Base-by-base conservation (phyloP, 2,888 invertebrate genomes). In the Euspilapteryx auroguttella region DNA sequence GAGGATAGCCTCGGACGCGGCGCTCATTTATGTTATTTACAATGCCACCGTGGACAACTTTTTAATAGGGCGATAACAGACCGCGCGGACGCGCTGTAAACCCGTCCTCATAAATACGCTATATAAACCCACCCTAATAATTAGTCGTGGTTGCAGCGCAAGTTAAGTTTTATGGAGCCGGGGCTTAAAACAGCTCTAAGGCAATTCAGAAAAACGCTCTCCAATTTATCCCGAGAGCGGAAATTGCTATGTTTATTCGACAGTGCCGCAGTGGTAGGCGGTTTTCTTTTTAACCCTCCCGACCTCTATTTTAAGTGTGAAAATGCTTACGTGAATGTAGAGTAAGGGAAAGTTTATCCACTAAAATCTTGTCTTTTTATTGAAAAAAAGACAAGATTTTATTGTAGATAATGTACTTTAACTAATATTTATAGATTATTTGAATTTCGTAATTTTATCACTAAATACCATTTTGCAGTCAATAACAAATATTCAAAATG, bases 61-160 rank as follows among this genome's bases (percentile, higher is more conserved):
- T 71, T 69, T 71, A 73, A 73, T 69, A 55, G 62, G 52, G 55
- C 59, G 71, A 73, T 75, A 73, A 73, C 73, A 63, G 71, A 69
- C 66, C 73, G 61, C 64, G 62, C 69, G 68, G 69, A 65, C 58
- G 54, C 47, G 48, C 49, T 39, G 38, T 69, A 73, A 75, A 71
- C 71, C 68, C 63, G 48, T 55, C 57, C 62, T 65, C 73, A 71
- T 75, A 73, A 75, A 73, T 75, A 73, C 55, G 63, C 65, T 69
- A 73, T 73, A 75, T 71, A 71, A 73, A 69, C 71, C 68, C 55
- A 64, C 71, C 73, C 71, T 71, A 61, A 73, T 73, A 71, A 75
- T 75, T 75, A 75, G 75, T 66, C 61, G 62, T 55, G 59, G 68
- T 69, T 69, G 68, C 66, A 57, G 57, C 55, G 54, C 53, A 61